Base-by-base conservation (phyloP, 1,140 invertebrate genomes). In the Apis dorsata region DNA sequence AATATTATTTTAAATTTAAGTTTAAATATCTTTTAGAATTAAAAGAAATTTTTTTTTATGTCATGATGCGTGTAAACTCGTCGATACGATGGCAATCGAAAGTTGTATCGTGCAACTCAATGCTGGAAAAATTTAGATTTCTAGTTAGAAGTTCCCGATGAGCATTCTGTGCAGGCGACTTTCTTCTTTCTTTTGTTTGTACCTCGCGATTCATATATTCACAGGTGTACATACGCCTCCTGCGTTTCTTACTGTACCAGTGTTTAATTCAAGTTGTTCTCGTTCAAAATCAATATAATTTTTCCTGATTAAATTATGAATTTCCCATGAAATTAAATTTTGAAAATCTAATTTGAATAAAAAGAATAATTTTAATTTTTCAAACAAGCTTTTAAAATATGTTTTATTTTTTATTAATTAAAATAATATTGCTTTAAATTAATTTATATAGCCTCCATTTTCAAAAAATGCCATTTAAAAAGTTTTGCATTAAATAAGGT, bases 111-210 rank as follows among this genome's bases (percentile, higher is more conserved):
- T 83, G 81, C 75, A 69, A 78, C 76, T 84, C 55, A 63, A 81
- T 87, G 79, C 63, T 79, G 72, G 84, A 63, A 78, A 83, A 69
- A 74, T 83, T 69, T 69, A 72, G 78, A 84, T 88, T 88, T 88
- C 87, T 88, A 87, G 17, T 21, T 28, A 69, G 86, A 88, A 80
- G 79, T 74, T 71, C 68, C 66, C 74, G 81, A 77, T 81, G 81
- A 83, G 79, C 83, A 84, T 90, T 90, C 88, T 82, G 84, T 84
- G 66, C 51, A 71, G 77, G 65, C 89, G 69, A 90, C 89, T 90
- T 90, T 90, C 89, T 90, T 90, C 89, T 90, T 83, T 90, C 83
- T 85, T 78, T 73, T 86, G 51, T 65, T 62, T 51, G 62, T 69
- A 66, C 63, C 51, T 65, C 72, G 24, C 76, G 76, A 80, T 84